Conservation (phyloP, 2,888 invertebrate species). For the Tachina grossa region DNA sequence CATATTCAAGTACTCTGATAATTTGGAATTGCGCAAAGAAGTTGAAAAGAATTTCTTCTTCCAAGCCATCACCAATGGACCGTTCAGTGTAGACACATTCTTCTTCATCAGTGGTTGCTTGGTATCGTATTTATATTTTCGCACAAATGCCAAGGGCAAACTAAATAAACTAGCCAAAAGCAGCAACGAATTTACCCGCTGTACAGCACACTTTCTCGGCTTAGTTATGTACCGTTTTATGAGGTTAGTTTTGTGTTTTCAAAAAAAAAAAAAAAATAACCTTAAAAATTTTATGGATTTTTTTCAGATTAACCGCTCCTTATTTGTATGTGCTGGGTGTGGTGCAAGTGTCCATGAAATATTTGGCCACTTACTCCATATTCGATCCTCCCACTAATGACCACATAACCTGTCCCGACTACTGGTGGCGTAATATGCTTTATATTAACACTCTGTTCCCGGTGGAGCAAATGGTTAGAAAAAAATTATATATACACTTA, state of each 20-base stretch:
- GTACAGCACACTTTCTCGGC: conserved; percentile 88
- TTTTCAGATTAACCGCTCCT: conserved; percentile 89
- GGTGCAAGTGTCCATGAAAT: conserved; percentile 93
- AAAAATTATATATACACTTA: background rate
- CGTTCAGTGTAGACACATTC: conserved; percentile 92
- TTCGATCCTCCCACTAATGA: conserved; percentile 93
- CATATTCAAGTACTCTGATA: conserved; percentile 92
- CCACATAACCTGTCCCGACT: conserved; percentile 91
- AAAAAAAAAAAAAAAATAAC: background rate
- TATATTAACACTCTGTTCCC: conserved; percentile 94
- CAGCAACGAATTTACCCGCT: conserved; percentile 86
- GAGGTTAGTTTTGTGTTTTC: conserved; percentile 83
- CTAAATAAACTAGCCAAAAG: conserved; percentile 87
- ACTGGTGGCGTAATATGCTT: conserved; percentile 94
- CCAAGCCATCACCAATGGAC: conserved; percentile 90
- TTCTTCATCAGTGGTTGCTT: conserved; percentile 93
- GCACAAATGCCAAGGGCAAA: conserved; percentile 89
- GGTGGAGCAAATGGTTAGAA: conserved; percentile 90
- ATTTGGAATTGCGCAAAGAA: conserved; percentile 88
- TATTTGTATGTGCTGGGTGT: conserved; percentile 92
- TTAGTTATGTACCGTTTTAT: conserved; percentile 90
- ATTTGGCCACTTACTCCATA: conserved; percentile 91
- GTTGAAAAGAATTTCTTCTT: conserved; percentile 91
- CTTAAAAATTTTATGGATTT: background rate
- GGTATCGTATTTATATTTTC: conserved; percentile 93